Evolutionary conservation across 2,797 vertebrate genomes (phyloP).

Genomic region (Melanotaenia pygmaea): DNA sequence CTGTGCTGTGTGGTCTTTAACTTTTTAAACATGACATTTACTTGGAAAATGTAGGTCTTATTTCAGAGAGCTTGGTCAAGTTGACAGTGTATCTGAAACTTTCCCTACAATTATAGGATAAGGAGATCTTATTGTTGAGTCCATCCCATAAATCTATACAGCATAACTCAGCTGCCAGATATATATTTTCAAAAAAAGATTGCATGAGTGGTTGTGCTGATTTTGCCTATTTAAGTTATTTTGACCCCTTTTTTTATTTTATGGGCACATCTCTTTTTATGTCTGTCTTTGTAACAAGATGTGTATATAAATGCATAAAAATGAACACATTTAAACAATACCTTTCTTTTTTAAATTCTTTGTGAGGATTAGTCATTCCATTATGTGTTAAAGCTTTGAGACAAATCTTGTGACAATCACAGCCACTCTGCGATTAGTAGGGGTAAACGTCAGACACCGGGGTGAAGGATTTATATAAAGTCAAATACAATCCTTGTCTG

Average conservation of each 20-base stretch:
- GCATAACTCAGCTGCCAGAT: slow-evolving; percentile 9
- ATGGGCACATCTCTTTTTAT: neutral
- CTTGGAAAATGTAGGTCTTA: slow-evolving; percentile 1
- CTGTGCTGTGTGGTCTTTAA: slow-evolving; percentile 4
- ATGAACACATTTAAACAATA: slow-evolving; percentile 16
- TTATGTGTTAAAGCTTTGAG: slow-evolving; percentile 35
- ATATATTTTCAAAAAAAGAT: slow-evolving; percentile 26
- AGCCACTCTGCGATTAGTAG: slow-evolving; percentile 34
- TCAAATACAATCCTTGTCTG: slow-evolving; percentile 47
- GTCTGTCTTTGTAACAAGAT: neutral
- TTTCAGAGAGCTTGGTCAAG: neutral
- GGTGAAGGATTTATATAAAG: slow-evolving; percentile 49
- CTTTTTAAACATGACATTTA: slow-evolving; percentile 29
- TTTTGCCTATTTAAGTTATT: slow-evolving; percentile 10
- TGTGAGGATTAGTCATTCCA: slow-evolving; percentile 33
- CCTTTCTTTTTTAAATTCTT: slow-evolving; percentile 12
- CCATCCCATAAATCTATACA: slow-evolving; percentile 1
- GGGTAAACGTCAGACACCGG: slow-evolving; percentile 49
- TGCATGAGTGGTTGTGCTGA: slow-evolving; percentile 7
- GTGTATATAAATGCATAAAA: neutral
- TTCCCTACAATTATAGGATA: neutral
- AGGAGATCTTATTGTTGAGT: neutral
- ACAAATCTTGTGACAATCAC: slow-evolving; percentile 48
- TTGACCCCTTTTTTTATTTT: slow-evolving; percentile 8
- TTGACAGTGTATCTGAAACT: neutral